Percentiles rank a stretch among this genome's conserved stretches.
Conservation (phyloP, 2,113 vertebrate species). For the Ahaetulla prasina region DNA sequence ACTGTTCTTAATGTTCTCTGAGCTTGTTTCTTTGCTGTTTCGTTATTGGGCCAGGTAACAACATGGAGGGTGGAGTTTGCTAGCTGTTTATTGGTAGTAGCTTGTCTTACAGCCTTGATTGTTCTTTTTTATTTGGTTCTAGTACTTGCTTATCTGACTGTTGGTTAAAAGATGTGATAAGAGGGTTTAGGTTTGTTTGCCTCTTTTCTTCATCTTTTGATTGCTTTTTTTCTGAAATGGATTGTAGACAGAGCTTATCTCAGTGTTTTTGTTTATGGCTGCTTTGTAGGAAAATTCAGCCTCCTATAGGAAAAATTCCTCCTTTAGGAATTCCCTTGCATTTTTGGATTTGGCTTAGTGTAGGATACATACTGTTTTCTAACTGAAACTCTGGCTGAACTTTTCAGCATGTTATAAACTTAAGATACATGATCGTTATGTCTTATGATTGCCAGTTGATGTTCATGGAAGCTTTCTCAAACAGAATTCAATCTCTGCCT, state of each 20-base stretch:
- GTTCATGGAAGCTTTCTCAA: not conserved
- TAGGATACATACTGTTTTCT: not conserved
- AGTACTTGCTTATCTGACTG: not conserved
- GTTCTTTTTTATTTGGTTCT: not conserved
- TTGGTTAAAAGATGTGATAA: not conserved
- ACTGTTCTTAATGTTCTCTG: not conserved
- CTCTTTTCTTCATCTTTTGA: not conserved
- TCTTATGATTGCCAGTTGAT: not conserved
- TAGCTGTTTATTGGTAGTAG: not conserved
- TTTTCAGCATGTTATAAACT: not conserved
- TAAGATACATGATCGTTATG: not conserved
- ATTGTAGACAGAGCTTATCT: not conserved
- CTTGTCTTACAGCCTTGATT: not conserved
- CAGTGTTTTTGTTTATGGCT: not conserved
- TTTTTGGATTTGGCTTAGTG: not conserved
- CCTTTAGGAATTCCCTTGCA: not conserved
- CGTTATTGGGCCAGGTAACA: not conserved
- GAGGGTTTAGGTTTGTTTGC: not conserved
- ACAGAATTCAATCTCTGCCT: not conserved
- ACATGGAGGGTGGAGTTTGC: not conserved
- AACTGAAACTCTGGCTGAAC: not conserved
- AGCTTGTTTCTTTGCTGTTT: not conserved
- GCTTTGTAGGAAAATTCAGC: not conserved
- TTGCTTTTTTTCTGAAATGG: not conserved
- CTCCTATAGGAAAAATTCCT: not conserved